Percentiles rank a stretch among this genome's conserved stretches.
Evolutionary conservation across 2,888 invertebrate species (phyloP).

Genomic region (Monochamus alternatus): DNA sequence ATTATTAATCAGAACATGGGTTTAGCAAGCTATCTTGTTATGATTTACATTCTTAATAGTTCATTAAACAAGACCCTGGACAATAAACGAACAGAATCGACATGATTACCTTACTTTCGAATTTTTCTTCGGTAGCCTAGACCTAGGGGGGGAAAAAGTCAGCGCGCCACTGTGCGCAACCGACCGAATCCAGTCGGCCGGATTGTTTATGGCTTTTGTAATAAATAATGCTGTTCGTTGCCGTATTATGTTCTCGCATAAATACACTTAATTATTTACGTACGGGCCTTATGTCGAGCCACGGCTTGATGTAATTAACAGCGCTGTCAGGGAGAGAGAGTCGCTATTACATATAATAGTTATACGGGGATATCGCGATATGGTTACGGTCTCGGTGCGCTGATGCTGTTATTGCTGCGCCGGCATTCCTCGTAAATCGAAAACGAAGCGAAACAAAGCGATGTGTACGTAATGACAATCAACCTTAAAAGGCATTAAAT

Average conservation of each 20-base stretch:
- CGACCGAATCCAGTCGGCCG: conserved; percentile 22
- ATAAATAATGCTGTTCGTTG: conserved; percentile 39
- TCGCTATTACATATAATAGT: conserved; percentile 31
- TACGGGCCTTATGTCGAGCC: conserved; percentile 32
- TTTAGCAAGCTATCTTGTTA: too few relatives aligned
- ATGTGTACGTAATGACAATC: not conserved
- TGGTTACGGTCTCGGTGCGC: not conserved
- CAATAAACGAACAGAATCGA: too few relatives aligned
- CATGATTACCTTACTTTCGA: too few relatives aligned
- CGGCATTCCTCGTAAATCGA: conserved; percentile 7
- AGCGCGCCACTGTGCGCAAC: not conserved
- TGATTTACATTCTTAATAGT: too few relatives aligned
- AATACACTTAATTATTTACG: conserved; percentile 39
- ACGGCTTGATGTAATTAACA: conserved; percentile 32
- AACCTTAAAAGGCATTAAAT: too few relatives aligned
- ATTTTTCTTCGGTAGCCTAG: too few relatives aligned
- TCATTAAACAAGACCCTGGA: too few relatives aligned
- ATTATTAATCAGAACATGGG: too few relatives aligned
- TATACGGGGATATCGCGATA: conserved; percentile 23
- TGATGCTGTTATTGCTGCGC: conserved; percentile 8
- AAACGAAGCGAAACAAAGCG: not conserved
- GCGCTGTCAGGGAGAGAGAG: conserved; percentile 18
- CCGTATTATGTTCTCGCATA: conserved; percentile 36
- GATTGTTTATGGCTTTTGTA: conserved; percentile 33
- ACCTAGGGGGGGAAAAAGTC: not conserved